A percentile compares a stretch with the other conserved stretches of the same genome.
These are phyloP conservation scores for Popillia japonica DNA, from an alignment of 1,140 invertebrate species.

Conservation along the genomic window DNA sequence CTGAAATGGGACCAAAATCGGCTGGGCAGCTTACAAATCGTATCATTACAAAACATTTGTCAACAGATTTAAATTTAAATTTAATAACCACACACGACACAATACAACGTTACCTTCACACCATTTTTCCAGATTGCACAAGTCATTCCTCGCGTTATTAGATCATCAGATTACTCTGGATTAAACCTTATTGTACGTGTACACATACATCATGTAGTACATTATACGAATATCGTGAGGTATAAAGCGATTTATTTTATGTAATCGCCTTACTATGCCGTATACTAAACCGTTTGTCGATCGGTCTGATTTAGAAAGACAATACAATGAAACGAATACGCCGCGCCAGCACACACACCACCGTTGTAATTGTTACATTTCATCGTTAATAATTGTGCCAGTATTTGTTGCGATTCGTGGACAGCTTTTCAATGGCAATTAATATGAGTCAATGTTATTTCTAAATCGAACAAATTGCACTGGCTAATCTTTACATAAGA, in stretches of 20 bases:
- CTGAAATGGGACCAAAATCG: background rate
- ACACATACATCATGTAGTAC: too few species aligned
- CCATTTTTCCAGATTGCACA: slow-evolving; percentile 20
- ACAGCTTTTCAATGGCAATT: slow-evolving; percentile 27
- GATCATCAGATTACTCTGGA: background rate
- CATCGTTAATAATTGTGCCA: slow-evolving; percentile 1
- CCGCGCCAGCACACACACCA: background rate
- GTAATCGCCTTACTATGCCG: slow-evolving; percentile 23
- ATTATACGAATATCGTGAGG: background rate
- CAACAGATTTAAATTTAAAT: slow-evolving; percentile 10
- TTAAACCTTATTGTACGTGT: background rate
- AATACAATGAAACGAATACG: slow-evolving; percentile 12
- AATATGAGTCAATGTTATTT: slow-evolving; percentile 35
- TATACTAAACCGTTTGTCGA: background rate
- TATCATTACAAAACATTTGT: background rate
- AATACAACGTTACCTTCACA: slow-evolving; percentile 26
- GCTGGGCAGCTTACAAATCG: background rate
- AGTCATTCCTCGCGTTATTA: slow-evolving; percentile 16
- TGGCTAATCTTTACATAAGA: slow-evolving; percentile 16
- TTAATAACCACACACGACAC: background rate
- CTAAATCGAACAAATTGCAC: slow-evolving; percentile 33
- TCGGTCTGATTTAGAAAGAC: background rate
- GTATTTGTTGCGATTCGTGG: slow-evolving; percentile 15
- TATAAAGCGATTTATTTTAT: background rate
- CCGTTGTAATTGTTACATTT: slow-evolving; percentile 6